phyloP scores from a whole-genome alignment of 2,797 vertebrate genomes.

The Spheniscus humboldti region DNA sequence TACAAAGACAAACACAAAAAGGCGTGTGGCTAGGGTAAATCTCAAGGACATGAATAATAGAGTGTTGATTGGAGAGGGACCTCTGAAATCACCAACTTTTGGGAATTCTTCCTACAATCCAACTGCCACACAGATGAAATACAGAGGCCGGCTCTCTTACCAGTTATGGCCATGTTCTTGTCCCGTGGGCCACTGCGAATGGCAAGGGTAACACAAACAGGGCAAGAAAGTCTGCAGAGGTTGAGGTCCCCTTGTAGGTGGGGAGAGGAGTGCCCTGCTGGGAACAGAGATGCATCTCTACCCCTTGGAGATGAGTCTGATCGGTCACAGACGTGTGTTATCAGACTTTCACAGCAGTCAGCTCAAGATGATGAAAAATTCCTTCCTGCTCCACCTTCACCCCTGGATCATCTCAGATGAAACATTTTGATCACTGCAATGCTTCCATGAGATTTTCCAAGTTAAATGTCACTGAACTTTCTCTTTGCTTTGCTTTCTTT shows the following conservation, averaged over 20 bases:
- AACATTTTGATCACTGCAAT: neutral
- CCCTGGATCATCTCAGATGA: neutral
- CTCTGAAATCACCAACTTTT: neutral
- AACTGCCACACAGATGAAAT: neutral
- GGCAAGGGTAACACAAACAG: neutral
- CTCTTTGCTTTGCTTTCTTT: neutral
- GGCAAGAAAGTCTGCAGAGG: neutral
- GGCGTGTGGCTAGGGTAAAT: neutral
- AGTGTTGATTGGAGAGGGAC: neutral
- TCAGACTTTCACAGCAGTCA: neutral
- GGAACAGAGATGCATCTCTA: neutral
- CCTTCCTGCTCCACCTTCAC: neutral
- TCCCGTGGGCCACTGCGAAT: rapidly evolving
- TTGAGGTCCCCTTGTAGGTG: neutral
- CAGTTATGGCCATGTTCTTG: neutral
- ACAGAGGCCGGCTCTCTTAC: neutral
- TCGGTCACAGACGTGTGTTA: rapidly evolving
- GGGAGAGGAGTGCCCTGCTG: neutral
- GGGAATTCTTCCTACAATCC: neutral
- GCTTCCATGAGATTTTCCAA: neutral
- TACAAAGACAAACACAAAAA: neutral
- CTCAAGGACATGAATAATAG: neutral
- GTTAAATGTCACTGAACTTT: neutral
- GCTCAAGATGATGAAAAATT: neutral
- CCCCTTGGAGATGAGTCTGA: neutral